These are phyloP conservation scores for Spinus pinus DNA, from an alignment of 2,797 vertebrate species.

Conservation along the genomic window DNA sequence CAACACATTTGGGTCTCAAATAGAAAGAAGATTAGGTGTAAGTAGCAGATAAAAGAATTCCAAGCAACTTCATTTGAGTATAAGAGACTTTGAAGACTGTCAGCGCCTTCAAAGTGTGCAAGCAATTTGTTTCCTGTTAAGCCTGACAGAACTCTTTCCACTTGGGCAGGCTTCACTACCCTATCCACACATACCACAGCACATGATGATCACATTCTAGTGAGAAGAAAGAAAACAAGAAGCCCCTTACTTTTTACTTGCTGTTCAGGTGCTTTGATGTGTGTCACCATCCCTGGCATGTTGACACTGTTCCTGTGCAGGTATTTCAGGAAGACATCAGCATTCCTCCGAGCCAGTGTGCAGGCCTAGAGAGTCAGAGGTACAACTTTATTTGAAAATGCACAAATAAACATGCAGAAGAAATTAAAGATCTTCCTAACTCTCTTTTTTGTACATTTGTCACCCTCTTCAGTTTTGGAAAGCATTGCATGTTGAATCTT, in stretches of 20 bases:
- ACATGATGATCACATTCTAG: not conserved
- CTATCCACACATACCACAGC: not conserved
- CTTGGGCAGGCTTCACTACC: not conserved
- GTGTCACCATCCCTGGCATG: slow-evolving; percentile 93
- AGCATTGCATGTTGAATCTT: not conserved
- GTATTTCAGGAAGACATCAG: slow-evolving; percentile 93
- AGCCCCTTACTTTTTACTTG: slow-evolving; percentile 91
- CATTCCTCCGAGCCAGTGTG: slow-evolving; percentile 88
- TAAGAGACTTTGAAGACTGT: not conserved
- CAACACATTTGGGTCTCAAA: not conserved
- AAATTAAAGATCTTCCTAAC: not conserved
- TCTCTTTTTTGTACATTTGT: not conserved
- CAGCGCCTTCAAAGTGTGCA: not conserved
- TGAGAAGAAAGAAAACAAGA: not conserved
- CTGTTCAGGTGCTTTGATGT: slow-evolving; percentile 91
- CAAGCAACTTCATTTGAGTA: not conserved
- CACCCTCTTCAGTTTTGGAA: not conserved
- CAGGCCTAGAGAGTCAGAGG: slow-evolving; percentile 79
- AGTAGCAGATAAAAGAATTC: not conserved
- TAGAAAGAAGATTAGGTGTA: not conserved
- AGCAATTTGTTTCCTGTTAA: not conserved
- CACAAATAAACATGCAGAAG: not conserved
- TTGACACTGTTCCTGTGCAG: slow-evolving; percentile 93
- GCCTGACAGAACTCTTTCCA: not conserved
- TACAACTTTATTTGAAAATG: not conserved